phyloP scores from a whole-genome alignment of 2,797 vertebrate species.

The Gallinago nigripennis region DNA sequence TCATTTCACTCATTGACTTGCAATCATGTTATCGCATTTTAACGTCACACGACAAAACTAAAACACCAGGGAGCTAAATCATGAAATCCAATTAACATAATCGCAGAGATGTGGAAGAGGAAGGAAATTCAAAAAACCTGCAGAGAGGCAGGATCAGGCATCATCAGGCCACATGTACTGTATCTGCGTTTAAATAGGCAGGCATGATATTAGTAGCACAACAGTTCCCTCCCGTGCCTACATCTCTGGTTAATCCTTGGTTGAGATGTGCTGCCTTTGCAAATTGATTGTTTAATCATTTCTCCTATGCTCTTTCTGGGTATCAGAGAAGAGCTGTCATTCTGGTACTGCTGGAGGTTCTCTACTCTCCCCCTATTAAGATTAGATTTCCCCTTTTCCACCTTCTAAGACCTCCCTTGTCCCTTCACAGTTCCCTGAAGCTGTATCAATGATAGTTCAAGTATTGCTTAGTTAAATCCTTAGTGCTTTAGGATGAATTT shows the following conservation, averaged over 20 bases:
- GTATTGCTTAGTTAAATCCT: background rate
- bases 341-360: background rate
- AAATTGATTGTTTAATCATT: background rate
- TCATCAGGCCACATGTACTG: fast-evolving
- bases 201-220: background rate
- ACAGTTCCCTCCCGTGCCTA: background rate
- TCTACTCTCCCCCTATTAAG: background rate
- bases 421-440: background rate
- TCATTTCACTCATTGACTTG: background rate
- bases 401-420: background rate
- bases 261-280: background rate
- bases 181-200: background rate
- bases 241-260: background rate
- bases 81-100: background rate
- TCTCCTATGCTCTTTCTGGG: background rate
- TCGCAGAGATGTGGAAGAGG: background rate
- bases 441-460: background rate
- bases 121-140: background rate
- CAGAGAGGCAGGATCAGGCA: background rate
- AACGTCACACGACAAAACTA: background rate
- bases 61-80: background rate
- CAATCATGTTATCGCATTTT: background rate
- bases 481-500: background rate
- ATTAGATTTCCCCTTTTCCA: background rate
- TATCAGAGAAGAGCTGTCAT: background rate